phyloP scores from a whole-genome alignment of 1,140 invertebrate genomes.

The Asbolus verrucosus region DNA sequence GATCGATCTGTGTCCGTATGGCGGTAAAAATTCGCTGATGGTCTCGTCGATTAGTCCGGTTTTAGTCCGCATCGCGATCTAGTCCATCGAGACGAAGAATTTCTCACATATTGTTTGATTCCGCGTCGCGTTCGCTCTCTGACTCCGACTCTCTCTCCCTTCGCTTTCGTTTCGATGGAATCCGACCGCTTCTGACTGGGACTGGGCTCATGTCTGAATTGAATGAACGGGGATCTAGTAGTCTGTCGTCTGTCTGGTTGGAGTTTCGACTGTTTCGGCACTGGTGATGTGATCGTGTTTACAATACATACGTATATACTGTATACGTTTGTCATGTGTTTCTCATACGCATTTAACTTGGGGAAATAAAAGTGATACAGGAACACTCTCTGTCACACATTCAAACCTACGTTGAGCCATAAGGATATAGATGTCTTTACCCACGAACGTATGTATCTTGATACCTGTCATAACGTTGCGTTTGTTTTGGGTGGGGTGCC shows the following conservation, averaged over 20 bases:
- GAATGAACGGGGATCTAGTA: conserved; percentile 39
- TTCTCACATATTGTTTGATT: conserved; percentile 36
- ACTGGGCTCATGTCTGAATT: conserved; percentile 32
- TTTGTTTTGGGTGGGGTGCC: conserved; percentile 15
- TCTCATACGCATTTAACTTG: neutral
- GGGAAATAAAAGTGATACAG: neutral
- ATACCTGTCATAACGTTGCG: conserved; percentile 1
- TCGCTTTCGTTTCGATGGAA: conserved; percentile 53
- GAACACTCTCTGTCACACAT: no score
- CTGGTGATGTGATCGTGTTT: conserved; percentile 46
- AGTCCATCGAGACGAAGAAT: conserved; percentile 14
- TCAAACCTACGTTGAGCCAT: neutral
- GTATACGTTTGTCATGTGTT: conserved; percentile 12
- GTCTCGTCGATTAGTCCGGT: conserved; percentile 19
- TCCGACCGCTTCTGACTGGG: conserved; percentile 46
- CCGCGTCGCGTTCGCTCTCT: conserved; percentile 42
- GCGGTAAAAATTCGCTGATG: conserved; percentile 6
- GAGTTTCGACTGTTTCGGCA: conserved; percentile 42
- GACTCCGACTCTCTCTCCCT: conserved; percentile 44
- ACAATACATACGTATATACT: conserved; percentile 7
- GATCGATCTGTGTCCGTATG: conserved; percentile 10
- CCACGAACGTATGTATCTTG: conserved; percentile 29
- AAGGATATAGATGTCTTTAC: conserved; percentile 24
- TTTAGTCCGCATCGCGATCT: conserved; percentile 7
- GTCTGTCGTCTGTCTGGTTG: conserved; percentile 51